A percentile compares a stretch with the other conserved stretches of the same genome.
Conservation (phyloP, 2,113 vertebrate species). For the Lasiurus borealis region DNA sequence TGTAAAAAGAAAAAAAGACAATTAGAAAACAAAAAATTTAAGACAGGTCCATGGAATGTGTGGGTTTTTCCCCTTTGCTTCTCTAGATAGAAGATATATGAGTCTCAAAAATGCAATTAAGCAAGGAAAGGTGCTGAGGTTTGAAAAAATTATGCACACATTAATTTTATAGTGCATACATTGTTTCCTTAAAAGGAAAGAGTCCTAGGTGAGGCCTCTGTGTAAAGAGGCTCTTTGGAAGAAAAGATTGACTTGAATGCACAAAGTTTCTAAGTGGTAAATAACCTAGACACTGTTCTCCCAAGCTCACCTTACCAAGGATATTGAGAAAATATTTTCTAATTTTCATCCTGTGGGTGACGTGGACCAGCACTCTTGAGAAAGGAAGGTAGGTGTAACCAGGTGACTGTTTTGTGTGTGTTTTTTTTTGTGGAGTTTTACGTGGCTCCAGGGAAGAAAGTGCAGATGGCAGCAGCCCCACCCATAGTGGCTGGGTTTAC, state of each 20-base stretch:
- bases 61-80: neutral
- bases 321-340: neutral
- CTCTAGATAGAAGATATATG: neutral
- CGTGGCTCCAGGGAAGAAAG: constrained; percentile 41
- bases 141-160: neutral
- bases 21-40: neutral
- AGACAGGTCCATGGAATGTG: neutral
- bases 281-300: neutral
- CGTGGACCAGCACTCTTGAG: neutral
- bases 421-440: neutral
- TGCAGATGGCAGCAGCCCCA: neutral
- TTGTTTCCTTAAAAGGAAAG: neutral
- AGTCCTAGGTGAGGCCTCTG: neutral
- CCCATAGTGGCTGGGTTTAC: neutral
- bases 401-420: neutral
- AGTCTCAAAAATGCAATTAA: neutral
- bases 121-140: neutral
- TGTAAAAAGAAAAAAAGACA: neutral
- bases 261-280: neutral
- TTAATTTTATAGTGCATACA: neutral
- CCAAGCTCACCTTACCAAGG: neutral
- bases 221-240: neutral
- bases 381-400: neutral
- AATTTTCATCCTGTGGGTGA: neutral
- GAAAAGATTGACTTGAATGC: neutral